A percentile compares a stretch with the other conserved stretches of the same genome.
Evolutionary conservation across 2,113 vertebrate genomes (phyloP).

Genomic region (Oncorhynchus masou): DNA sequence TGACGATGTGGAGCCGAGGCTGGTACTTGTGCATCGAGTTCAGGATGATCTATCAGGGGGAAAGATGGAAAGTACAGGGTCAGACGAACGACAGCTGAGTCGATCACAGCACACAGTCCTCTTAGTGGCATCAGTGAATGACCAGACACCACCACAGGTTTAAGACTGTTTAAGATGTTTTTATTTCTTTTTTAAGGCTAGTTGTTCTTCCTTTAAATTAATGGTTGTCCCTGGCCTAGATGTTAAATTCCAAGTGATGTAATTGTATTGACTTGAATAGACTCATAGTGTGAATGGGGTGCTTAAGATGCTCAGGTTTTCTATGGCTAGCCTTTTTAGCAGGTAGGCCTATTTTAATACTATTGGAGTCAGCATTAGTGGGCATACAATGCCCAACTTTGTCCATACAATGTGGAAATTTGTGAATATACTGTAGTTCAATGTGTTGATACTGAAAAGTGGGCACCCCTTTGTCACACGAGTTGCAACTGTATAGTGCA

Average conservation of each 20-base stretch:
- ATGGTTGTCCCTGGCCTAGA: neutral
- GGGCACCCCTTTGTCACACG: slow-evolving; percentile 28
- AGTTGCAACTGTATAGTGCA: slow-evolving; percentile 4
- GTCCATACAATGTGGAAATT: neutral
- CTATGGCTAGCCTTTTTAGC: neutral
- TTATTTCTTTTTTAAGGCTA: neutral
- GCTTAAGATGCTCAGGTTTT: slow-evolving; percentile 15
- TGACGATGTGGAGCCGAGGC: slow-evolving; percentile 94
- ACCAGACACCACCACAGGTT: neutral
- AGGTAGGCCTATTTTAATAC: neutral
- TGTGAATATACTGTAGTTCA: neutral
- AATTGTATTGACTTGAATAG: slow-evolving; percentile 11
- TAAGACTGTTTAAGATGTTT: no score
- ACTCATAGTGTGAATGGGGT: slow-evolving; percentile 5
- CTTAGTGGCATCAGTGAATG: neutral
- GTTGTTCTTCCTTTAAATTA: neutral
- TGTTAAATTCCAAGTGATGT: slow-evolving; percentile 8
- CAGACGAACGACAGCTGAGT: neutral
- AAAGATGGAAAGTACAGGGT: neutral
- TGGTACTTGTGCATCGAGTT: slow-evolving; percentile 99
- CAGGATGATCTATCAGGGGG: slow-evolving; percentile 86
- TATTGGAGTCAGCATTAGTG: neutral
- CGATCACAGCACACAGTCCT: neutral
- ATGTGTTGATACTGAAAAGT: no score
- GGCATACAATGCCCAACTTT: neutral